Conservation (phyloP, 2,797 vertebrate genomes). For the Allobates femoralis region DNA sequence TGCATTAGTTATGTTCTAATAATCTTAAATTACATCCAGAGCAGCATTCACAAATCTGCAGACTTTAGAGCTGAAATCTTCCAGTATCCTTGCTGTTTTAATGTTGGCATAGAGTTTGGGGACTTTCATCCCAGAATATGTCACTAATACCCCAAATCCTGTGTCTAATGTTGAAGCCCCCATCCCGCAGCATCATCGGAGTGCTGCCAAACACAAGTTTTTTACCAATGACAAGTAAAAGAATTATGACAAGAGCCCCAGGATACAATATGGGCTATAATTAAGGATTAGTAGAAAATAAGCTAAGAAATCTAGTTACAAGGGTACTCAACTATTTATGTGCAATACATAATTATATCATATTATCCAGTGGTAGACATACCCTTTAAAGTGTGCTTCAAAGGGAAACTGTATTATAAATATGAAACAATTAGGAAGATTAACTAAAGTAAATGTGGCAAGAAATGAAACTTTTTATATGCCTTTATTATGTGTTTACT, state of each 20-base stretch:
- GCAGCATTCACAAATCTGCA: not conserved
- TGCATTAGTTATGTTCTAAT: no score
- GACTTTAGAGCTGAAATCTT: slow-evolving; percentile 1
- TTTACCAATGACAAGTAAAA: not conserved
- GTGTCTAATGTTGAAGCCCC: not conserved
- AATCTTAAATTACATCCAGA: no score
- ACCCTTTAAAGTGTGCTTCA: not conserved
- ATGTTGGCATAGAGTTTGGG: not conserved
- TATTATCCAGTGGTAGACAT: not conserved
- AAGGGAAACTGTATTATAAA: not conserved
- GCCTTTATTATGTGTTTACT: no score
- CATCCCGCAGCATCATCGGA: not conserved
- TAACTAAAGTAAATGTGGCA: no score
- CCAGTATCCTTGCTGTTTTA: not conserved
- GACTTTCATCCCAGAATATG: not conserved
- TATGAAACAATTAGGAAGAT: no score
- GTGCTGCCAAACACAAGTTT: not conserved
- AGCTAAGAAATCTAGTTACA: not conserved
- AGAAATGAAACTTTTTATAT: no score
- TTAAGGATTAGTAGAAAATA: not conserved
- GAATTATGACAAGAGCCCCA: not conserved
- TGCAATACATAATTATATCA: not conserved
- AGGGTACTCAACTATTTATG: not conserved
- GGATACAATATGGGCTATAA: not conserved
- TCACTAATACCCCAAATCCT: not conserved